Percentiles rank a stretch among this genome's conserved stretches.
Conservation (phyloP, 2,888 invertebrate species). For the Syritta pipiens region DNA sequence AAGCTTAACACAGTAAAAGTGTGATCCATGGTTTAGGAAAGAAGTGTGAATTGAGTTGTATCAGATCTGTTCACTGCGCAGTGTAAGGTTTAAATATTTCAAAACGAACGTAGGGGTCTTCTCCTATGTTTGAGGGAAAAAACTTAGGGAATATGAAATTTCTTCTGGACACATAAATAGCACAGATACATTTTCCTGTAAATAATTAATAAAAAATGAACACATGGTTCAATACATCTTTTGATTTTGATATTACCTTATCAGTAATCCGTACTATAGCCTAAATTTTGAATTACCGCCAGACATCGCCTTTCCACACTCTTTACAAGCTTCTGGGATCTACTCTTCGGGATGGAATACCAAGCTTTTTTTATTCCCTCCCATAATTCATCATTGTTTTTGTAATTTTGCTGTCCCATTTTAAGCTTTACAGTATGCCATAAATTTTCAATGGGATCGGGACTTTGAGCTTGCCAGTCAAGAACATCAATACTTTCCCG, state of each 20-base stretch:
- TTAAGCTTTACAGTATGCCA: not conserved
- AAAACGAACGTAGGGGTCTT: no score
- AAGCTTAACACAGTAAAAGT: no score
- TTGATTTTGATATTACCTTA: not conserved
- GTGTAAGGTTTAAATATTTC: no score
- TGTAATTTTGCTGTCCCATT: not conserved
- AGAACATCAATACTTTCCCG: constrained; percentile 19
- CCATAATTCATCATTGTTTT: not conserved
- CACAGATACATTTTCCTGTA: no score
- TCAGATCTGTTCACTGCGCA: no score
- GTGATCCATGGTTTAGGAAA: no score
- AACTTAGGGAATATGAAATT: not conserved
- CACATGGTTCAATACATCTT: not conserved
- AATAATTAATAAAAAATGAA: not conserved
- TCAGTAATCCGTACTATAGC: not conserved
- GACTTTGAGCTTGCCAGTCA: constrained; percentile 14
- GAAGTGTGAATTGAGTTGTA: no score
- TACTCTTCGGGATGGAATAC: constrained; percentile 5
- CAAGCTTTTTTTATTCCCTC: not conserved
- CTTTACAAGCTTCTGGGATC: not conserved
- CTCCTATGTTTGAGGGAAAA: not conserved
- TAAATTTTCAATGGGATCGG: constrained; percentile 1
- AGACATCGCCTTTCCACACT: not conserved
- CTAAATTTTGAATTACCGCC: not conserved
- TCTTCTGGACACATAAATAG: not conserved